These are phyloP conservation scores for Turritopsis dohrnii DNA, from an alignment of 30 jellyfish, hydroid and myxozoan species.

Conservation along the genomic window DNA sequence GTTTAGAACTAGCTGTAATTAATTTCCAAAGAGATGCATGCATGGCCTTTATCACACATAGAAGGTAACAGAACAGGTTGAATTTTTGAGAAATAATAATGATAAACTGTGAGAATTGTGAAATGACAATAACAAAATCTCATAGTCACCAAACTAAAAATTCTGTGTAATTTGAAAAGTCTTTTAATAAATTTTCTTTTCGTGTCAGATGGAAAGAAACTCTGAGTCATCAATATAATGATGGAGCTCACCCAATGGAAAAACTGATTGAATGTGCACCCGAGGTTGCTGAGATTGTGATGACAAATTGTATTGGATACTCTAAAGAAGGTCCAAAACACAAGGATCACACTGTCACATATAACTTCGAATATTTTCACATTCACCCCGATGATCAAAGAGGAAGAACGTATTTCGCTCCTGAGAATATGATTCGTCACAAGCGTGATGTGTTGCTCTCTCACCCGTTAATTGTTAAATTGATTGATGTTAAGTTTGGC, in stretches of 20 bases:
- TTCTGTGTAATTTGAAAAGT: no score
- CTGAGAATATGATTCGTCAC: constrained; percentile 57
- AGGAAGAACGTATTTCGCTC: constrained; percentile 35
- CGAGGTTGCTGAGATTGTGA: constrained; percentile 68
- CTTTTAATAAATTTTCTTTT: neutral
- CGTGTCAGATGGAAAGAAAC: constrained; percentile 78
- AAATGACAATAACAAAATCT: no score
- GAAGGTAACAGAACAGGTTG: constrained; percentile 44
- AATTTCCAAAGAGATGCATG: constrained; percentile 74
- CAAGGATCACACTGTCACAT: constrained; percentile 44
- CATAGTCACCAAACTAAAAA: no score
- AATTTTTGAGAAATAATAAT: neutral
- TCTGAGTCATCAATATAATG: constrained; percentile 40
- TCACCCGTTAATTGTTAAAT: constrained; percentile 52
- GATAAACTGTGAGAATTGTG: no score
- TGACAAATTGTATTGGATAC: constrained; percentile 51
- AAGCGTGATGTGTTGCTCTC: constrained; percentile 63
- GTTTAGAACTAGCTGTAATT: constrained; percentile 87
- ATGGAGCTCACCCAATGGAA: constrained; percentile 76
- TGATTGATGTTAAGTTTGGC: constrained; percentile 67
- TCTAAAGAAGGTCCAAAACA: constrained; percentile 47
- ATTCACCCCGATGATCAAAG: constrained; percentile 28
- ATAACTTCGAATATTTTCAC: constrained; percentile 62
- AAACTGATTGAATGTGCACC: constrained; percentile 77
- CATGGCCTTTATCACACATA: constrained; percentile 81